Evolutionary conservation across 1,140 invertebrate species (phyloP).

Genomic region (Zeugodacus cucurbitae): DNA sequence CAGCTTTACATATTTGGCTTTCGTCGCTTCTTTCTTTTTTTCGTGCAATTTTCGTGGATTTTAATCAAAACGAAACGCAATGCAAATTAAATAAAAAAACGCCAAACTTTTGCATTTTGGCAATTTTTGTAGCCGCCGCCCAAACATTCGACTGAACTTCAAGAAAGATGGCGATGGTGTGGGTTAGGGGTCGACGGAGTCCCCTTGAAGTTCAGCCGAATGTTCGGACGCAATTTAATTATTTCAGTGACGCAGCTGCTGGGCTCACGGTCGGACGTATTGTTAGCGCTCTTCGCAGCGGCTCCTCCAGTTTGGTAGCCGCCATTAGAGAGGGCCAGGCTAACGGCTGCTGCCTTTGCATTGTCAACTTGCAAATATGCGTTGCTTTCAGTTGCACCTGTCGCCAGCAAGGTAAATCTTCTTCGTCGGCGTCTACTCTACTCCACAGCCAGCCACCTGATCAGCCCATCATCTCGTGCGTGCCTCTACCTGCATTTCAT

Average conservation of each 20-base stretch:
- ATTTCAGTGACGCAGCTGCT: background rate
- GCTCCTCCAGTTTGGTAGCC: background rate
- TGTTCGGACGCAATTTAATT: conserved; percentile 11
- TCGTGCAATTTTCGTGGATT: background rate
- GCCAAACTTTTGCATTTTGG: conserved; percentile 13
- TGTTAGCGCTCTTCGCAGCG: background rate
- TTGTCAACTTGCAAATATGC: background rate
- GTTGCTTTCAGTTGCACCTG: conserved; percentile 31
- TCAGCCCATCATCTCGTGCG: background rate
- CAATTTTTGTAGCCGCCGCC: background rate
- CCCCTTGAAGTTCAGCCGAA: background rate
- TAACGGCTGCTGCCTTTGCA: background rate
- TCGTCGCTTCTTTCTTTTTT: background rate
- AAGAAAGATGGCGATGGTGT: too few species aligned
- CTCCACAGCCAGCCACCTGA: background rate
- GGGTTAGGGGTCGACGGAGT: too few species aligned
- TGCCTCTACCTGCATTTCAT: background rate
- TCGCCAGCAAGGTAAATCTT: conserved; percentile 8
- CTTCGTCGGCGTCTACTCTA: background rate
- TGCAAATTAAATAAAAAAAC: conserved; percentile 38
- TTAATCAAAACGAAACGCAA: conserved; percentile 36
- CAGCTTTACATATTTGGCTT: background rate
- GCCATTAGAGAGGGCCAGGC: background rate
- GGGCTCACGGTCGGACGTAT: background rate
- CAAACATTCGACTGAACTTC: too few species aligned